Base-by-base conservation (phyloP, 2,797 vertebrate species). In the Catharus ustulatus region DNA sequence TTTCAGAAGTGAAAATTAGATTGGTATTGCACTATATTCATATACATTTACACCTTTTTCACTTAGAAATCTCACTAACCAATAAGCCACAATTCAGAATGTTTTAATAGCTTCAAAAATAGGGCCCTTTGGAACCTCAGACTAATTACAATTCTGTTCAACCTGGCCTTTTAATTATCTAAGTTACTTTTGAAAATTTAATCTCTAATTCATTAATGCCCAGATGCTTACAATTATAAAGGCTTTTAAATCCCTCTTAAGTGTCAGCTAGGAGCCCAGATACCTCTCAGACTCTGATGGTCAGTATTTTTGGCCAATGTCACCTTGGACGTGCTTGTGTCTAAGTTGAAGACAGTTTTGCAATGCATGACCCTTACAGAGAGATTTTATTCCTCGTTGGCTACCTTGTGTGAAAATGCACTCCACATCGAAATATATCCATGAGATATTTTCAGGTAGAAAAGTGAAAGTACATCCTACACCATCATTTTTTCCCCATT, bases 111-210 rank as follows among this genome's bases (percentile, higher is more conserved):
- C 22, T 88, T 91, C 5, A 80, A 78, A 92, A 64, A 34, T 75
- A 46, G 20, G 29, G 11, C 24, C 43, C 43, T 91, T 89, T 64
- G 46, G 51, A 84, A 54, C 58, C 22, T 74, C 61, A 81, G 21
- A 34, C 43, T 94, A 83, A 84, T 76, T 90, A 36, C 32, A 95
- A 62, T 84, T 89, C 63, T 69, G 15, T 86, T 85, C 55, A 82
- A 40, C 40, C 26, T 67, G 55, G 63, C 14, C 38, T 86, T 87
- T 64, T 86, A 85, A 94, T 93, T 86, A 36, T 34, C 67, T 84
- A 74, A 92, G 26, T 79, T 90, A 69, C 48, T 93, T 94, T 76
- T 84, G 51, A 84, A 95, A 91, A 63, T 73, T 83, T 15, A 66
- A 84, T 91, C 30, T 72, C 46, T 73, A 75, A 75, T 61, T 89